Evolutionary conservation across 2,888 invertebrate genomes (phyloP).

Genomic region (Dolichomitus sp.): DNA sequence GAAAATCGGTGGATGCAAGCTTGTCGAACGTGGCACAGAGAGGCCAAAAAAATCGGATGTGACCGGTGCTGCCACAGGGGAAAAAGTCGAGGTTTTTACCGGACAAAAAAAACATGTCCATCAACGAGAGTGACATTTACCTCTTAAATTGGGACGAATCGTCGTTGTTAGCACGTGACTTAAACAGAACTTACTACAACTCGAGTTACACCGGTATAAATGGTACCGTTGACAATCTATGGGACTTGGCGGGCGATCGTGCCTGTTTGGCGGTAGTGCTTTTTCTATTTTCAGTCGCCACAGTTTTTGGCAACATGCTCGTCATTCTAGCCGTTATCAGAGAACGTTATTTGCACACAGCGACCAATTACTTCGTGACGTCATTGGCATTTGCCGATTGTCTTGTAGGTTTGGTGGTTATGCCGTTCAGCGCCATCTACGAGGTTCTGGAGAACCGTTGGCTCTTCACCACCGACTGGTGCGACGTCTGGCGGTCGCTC

Average conservation of each 20-base stretch:
- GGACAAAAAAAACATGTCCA: conserved; percentile 66
- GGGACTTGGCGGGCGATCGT: conserved; percentile 89
- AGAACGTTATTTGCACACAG: conserved; percentile 97
- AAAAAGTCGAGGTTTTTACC: conserved; percentile 1
- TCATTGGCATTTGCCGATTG: conserved; percentile 99
- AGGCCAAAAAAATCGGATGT: conserved; percentile 22
- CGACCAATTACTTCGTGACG: conserved; percentile 99
- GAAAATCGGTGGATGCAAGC: not conserved
- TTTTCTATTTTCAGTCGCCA: conserved; percentile 95
- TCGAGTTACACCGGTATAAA: conserved; percentile 73
- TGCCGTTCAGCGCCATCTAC: conserved; percentile 98
- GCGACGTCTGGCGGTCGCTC: conserved; percentile 98
- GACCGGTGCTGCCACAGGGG: not conserved
- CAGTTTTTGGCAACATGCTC: conserved; percentile 97
- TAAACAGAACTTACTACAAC: conserved; percentile 78
- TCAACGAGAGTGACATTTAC: conserved; percentile 83
- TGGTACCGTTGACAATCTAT: conserved; percentile 77
- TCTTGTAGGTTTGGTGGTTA: conserved; percentile 97
- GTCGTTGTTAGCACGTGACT: conserved; percentile 73
- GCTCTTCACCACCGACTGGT: conserved; percentile 98
- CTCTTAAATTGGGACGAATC: conserved; percentile 81
- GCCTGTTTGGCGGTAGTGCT: conserved; percentile 93
- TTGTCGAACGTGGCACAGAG: conserved; percentile 1
- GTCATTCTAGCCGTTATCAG: conserved; percentile 97
- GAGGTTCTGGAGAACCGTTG: conserved; percentile 96